Percentiles rank a stretch among this genome's conserved stretches.
Conservation (phyloP, 2,888 invertebrate species). For the Melinaea marsaeus region DNA sequence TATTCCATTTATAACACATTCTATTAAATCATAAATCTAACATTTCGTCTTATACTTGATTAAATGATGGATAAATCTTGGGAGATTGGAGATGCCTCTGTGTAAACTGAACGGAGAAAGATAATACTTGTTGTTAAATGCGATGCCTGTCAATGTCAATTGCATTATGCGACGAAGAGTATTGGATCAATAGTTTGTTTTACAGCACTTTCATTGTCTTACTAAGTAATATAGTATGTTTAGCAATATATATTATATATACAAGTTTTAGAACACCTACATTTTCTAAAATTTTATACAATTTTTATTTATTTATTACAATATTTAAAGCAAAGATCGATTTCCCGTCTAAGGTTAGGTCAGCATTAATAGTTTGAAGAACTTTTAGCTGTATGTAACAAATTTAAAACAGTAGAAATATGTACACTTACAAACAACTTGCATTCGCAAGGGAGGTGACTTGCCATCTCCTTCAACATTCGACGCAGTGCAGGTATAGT, state of each 20-base stretch:
- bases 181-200: too few relatives aligned
- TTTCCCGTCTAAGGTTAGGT: too few relatives aligned
- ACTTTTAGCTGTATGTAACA: too few relatives aligned
- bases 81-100: constrained; percentile 27
- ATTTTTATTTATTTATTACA: too few relatives aligned
- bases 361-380: too few relatives aligned
- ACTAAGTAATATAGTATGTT: too few relatives aligned
- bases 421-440: constrained; percentile 92
- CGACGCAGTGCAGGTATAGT: constrained; percentile 92
- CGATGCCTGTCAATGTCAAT: constrained; percentile 4
- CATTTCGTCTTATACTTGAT: constrained; percentile 27
- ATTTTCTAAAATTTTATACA: too few relatives aligned
- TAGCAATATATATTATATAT: not conserved
- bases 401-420: constrained; percentile 9
- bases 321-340: too few relatives aligned
- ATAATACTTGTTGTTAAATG: constrained; percentile 14
- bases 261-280: too few relatives aligned
- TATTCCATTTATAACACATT: constrained; percentile 4
- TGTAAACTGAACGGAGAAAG: constrained; percentile 20
- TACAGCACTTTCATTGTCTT: too few relatives aligned
- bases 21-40: constrained; percentile 13
- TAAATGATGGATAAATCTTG: constrained; percentile 22
- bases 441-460: constrained; percentile 87
- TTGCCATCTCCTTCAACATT: constrained; percentile 95
- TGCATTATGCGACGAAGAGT: too few relatives aligned